These are phyloP conservation scores for Thomomys bottae DNA, from an alignment of 2,113 vertebrate genomes.

Conservation along the genomic window DNA sequence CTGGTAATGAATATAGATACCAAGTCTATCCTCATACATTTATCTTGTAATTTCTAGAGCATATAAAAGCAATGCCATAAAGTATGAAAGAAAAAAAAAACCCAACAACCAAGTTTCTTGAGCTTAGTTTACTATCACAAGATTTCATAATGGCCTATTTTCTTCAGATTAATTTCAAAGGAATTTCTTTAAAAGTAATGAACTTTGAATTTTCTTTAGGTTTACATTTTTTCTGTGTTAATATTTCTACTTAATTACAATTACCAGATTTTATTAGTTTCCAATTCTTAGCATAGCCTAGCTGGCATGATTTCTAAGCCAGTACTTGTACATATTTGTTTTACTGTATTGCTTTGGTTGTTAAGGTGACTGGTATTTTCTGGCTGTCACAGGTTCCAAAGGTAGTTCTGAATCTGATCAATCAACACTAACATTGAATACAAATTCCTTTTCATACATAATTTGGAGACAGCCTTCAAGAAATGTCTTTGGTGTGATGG, in stretches of 20 bases:
- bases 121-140: neutral
- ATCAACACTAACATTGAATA: neutral
- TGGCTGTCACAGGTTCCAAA: neutral
- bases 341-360: neutral
- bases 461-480: neutral
- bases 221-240: slow-evolving; percentile 49
- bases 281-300: neutral
- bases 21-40: neutral
- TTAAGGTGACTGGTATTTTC: neutral
- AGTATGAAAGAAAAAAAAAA: neutral
- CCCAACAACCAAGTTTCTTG: neutral
- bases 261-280: slow-evolving; percentile 23
- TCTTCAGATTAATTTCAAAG: slow-evolving; percentile 28
- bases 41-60: slow-evolving; percentile 23
- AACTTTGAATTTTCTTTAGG: slow-evolving; percentile 27
- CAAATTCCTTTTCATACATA: neutral
- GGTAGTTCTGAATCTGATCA: neutral
- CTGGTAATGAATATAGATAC: neutral
- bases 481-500: neutral
- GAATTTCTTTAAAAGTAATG: slow-evolving; percentile 24
- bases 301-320: slow-evolving; percentile 8
- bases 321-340: neutral
- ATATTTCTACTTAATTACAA: slow-evolving; percentile 35
- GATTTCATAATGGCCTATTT: neutral
- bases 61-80: neutral